phyloP scores from a whole-genome alignment of 2,888 invertebrate species.

The Eledona agricola region DNA sequence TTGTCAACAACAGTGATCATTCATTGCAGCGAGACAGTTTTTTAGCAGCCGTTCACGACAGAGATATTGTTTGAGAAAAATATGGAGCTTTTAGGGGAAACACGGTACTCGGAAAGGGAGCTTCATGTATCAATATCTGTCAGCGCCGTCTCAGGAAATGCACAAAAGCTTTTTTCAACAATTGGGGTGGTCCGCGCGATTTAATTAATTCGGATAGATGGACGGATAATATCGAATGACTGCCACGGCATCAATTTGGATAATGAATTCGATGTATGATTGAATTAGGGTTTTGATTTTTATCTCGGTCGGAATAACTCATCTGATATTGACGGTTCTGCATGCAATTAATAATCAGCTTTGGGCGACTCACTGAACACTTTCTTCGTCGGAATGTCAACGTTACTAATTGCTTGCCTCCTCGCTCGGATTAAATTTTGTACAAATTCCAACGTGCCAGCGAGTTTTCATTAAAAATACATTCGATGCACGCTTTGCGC shows the following conservation, averaged over 20 bases:
- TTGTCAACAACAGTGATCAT: slow-evolving; percentile 58
- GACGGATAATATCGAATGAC: slow-evolving; percentile 11
- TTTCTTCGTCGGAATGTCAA: slow-evolving; percentile 16
- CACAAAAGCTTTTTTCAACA: too few species aligned
- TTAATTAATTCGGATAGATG: slow-evolving; percentile 17
- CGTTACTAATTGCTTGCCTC: slow-evolving; percentile 13
- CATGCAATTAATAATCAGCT: neutral
- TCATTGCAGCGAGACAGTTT: slow-evolving; percentile 53
- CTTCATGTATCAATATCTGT: slow-evolving; percentile 38
- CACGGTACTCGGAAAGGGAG: slow-evolving; percentile 23
- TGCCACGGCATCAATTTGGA: slow-evolving; percentile 17
- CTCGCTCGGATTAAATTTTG: slow-evolving; percentile 2
- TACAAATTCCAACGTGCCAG: slow-evolving; percentile 1
- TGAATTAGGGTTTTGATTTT: slow-evolving; percentile 24
- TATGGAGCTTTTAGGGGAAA: slow-evolving; percentile 43
- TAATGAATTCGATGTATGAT: slow-evolving; percentile 17
- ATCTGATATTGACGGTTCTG: neutral
- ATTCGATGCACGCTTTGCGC: slow-evolving; percentile 3
- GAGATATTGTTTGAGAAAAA: slow-evolving; percentile 45
- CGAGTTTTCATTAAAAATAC: slow-evolving; percentile 5
- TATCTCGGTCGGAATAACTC: slow-evolving; percentile 13
- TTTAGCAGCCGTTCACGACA: slow-evolving; percentile 44
- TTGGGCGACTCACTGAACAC: neutral
- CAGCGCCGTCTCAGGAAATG: slow-evolving; percentile 23
- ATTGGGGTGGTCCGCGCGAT: too few species aligned